Conservation (phyloP, 2,113 vertebrate genomes). For the Columba livia region DNA sequence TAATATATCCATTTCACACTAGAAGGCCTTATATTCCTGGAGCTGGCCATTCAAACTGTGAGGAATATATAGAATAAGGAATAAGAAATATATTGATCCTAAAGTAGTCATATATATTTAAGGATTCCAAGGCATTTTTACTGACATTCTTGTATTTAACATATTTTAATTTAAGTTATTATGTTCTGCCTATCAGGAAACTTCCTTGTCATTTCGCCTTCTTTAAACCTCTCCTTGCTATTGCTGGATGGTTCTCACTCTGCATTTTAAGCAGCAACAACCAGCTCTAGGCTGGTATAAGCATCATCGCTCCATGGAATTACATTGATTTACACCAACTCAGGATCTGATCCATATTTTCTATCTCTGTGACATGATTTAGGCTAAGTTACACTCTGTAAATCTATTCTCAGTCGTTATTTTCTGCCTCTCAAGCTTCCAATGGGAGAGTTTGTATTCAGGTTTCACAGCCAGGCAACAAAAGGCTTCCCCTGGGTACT, state of each 20-base stretch:
- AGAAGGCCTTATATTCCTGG: not conserved
- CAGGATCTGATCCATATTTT: not conserved
- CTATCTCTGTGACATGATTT: not conserved
- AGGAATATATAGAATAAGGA: not conserved
- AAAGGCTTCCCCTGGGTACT: constrained; percentile 12
- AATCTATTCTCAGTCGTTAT: not conserved
- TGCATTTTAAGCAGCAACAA: not conserved
- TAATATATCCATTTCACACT: not conserved
- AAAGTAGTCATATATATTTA: rapidly evolving
- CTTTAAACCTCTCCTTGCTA: not conserved
- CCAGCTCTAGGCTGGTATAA: not conserved
- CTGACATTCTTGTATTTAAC: not conserved
- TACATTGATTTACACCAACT: not conserved
- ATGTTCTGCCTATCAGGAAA: not conserved
- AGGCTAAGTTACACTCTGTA: not conserved
- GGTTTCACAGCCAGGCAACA: constrained; percentile 25
- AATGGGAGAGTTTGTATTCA: not conserved
- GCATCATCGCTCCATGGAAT: not conserved
- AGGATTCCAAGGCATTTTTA: not conserved
- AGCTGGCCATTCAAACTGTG: not conserved
- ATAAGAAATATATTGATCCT: not conserved
- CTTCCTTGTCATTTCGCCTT: not conserved
- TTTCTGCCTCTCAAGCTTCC: not conserved
- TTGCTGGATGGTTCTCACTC: not conserved
- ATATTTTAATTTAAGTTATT: not conserved